Evolutionary conservation across 2,888 invertebrate species (phyloP).

Genomic region (Agrenia bidenticulata): DNA sequence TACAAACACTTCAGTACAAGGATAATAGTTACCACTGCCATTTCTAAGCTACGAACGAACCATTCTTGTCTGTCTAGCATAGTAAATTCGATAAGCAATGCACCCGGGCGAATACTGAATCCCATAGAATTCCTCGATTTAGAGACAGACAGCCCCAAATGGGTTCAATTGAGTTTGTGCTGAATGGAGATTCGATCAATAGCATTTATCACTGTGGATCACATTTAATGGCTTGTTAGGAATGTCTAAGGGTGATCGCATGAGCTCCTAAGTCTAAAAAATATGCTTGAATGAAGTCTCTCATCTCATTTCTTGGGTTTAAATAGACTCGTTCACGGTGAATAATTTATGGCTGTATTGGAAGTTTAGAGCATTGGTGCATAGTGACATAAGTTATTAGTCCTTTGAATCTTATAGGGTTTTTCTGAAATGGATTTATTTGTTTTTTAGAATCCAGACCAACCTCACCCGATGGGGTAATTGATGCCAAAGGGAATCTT

Average conservation of each 20-base stretch:
- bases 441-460: constrained; percentile 34
- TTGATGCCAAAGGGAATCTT: constrained; percentile 12
- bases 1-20: too few relatives aligned
- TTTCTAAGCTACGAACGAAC: too few relatives aligned
- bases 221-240: constrained; percentile 2
- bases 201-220: constrained; percentile 1
- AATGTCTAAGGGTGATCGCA: constrained; percentile 1
- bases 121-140: too few relatives aligned
- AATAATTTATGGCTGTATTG: constrained; percentile 1
- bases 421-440: not conserved
- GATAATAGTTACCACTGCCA: too few relatives aligned
- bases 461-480: constrained; percentile 44
- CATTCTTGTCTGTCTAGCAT: too few relatives aligned
- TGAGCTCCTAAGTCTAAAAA: not conserved
- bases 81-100: too few relatives aligned
- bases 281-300: not conserved
- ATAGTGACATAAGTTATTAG: not conserved
- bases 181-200: not conserved
- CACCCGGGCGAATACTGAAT: too few relatives aligned
- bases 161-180: too few relatives aligned
- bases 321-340: not conserved
- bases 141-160: too few relatives aligned
- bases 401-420: not conserved
- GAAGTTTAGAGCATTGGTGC: too few relatives aligned
- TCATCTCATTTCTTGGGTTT: not conserved